phyloP scores from a whole-genome alignment of 2,113 vertebrate species.

The Eira barbara region DNA sequence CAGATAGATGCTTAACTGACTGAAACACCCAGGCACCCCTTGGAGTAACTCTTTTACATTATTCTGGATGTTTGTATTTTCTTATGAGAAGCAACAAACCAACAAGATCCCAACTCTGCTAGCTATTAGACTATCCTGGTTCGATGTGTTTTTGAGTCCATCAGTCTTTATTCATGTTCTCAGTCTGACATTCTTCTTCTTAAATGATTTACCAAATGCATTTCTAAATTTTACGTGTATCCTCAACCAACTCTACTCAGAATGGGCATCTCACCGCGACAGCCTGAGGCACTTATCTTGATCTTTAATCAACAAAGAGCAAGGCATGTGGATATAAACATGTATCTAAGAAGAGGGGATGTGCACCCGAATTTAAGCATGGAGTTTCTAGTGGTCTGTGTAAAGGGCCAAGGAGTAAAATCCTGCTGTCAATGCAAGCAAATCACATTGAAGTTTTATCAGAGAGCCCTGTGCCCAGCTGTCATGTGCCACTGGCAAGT shows the following conservation, averaged over 20 bases:
- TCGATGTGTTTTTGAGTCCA: not conserved
- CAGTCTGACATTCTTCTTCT: not conserved
- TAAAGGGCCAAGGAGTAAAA: not conserved
- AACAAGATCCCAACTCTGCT: not conserved
- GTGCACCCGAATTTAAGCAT: rapidly evolving
- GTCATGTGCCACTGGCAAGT: not conserved
- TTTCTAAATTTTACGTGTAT: not conserved
- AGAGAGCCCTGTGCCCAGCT: not conserved
- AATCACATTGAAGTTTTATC: not conserved
- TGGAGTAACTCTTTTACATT: not conserved
- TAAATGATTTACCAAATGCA: conserved; percentile 22
- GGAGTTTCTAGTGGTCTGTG: not conserved
- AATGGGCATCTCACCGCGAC: not conserved
- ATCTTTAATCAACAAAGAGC: not conserved
- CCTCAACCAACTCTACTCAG: not conserved
- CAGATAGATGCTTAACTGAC: not conserved
- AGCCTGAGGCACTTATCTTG: not conserved
- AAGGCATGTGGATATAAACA: not conserved
- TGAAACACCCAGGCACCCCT: not conserved
- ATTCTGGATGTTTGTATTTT: not conserved
- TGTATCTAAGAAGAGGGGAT: not conserved
- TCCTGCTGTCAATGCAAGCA: not conserved
- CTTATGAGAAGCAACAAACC: not conserved
- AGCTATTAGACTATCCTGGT: not conserved
- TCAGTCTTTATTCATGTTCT: not conserved